phyloP scores from a whole-genome alignment of 2,797 vertebrate species.

The Galaxias olidus region DNA sequence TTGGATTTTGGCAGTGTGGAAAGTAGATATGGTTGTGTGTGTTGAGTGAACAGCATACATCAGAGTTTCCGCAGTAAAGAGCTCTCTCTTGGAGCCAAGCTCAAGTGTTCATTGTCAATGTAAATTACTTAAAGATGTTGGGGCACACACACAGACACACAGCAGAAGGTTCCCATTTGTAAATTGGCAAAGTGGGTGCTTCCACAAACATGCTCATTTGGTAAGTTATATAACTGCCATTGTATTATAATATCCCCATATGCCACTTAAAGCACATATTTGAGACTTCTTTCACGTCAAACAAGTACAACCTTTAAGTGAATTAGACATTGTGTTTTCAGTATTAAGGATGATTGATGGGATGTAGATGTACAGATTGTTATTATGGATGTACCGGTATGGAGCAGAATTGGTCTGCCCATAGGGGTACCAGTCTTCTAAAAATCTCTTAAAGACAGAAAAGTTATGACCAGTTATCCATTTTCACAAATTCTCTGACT shows the following conservation, averaged over 20 bases:
- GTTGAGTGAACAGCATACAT: constrained; percentile 34
- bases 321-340: constrained; percentile 20
- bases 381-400: too few species aligned
- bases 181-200: constrained; percentile 18
- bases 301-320: constrained; percentile 15
- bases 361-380: constrained; percentile 27
- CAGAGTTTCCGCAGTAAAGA: constrained; percentile 68
- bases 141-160: constrained; percentile 8
- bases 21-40: constrained; percentile 24
- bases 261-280: constrained; percentile 1
- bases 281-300: constrained; percentile 11
- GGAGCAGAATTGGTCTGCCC: too few species aligned
- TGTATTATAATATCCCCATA: constrained; percentile 22
- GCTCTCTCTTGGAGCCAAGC: constrained; percentile 45
- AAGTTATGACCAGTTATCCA: too few species aligned
- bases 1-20: constrained; percentile 45
- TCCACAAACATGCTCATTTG: constrained; percentile 19
- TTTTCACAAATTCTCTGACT: too few species aligned
- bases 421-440: constrained; percentile 4
- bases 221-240: constrained; percentile 38
- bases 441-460: not conserved
- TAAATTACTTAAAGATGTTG: not conserved
- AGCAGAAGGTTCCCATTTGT: constrained; percentile 7
- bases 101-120: constrained; percentile 54
- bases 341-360: not conserved